These are phyloP conservation scores for Ctenopoma multispine DNA, from an alignment of 2,797 vertebrate species.

Conservation along the genomic window DNA sequence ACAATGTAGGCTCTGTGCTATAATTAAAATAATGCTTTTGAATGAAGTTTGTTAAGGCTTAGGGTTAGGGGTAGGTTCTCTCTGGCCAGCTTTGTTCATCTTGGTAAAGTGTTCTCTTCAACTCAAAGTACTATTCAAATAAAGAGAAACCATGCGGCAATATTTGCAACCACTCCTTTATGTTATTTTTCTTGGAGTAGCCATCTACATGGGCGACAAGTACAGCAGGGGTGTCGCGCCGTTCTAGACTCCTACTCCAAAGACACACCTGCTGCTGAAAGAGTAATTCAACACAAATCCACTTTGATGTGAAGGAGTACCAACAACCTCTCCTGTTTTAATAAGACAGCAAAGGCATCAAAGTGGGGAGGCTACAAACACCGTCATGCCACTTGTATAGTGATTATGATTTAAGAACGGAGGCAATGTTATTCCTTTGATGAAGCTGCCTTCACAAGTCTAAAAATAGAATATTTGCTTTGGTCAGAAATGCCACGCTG, in stretches of 20 bases:
- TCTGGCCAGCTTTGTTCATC: background rate
- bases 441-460: constrained; percentile 7
- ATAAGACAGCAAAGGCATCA: constrained; percentile 56
- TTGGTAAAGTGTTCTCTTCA: background rate
- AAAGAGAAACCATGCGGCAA: background rate
- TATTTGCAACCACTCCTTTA: background rate
- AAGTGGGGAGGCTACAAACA: constrained; percentile 36
- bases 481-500: background rate
- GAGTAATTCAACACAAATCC: constrained; percentile 49
- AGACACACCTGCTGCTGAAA: constrained; percentile 68
- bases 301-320: constrained; percentile 67
- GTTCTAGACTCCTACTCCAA: constrained; percentile 46
- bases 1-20: background rate
- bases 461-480: constrained; percentile 16
- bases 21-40: background rate
- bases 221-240: constrained; percentile 53
- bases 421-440: constrained; percentile 19
- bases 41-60: background rate
- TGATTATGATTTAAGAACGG: constrained; percentile 29
- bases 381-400: background rate
- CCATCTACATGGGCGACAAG: background rate
- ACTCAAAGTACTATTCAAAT: no score
- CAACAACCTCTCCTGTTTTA: constrained; percentile 46
- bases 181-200: background rate
- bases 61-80: no score